Base-by-base conservation (phyloP, 2,797 vertebrate genomes). In the Somateria mollissima region DNA sequence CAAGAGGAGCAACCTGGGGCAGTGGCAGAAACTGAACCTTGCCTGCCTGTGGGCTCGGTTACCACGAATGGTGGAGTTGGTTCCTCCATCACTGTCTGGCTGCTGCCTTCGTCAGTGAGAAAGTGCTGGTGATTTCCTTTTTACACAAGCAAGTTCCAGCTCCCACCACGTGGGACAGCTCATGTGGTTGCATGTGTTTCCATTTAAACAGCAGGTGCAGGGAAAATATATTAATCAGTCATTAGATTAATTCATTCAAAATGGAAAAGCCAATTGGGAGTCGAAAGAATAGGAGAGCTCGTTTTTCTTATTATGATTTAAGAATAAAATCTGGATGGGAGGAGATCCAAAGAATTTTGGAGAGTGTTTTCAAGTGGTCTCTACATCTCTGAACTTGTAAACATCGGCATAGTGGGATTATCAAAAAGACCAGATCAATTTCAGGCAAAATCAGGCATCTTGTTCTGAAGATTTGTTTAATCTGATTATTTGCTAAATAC, bases 11-110 rank as follows among this genome's bases (percentile, higher is more conserved):
- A 53, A 58, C 39, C 51, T 13, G 27, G 65, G 51, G 74, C 19
- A 70, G 62, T 10, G 27, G 27, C 43, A 78, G 27, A 62, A 77
- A 34, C 71, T 62, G 47, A 79, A 64, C 78, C 57, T 65, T 1
- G 0, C 20, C 49, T 1, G 1, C 43, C 60, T 43, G 10, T 3
- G 13, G 49, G 30, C n/a, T 27, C 4, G 0, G 53, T 10, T 30
- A 67, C 36, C 11, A 18, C 22, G 45, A 84, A 37, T 24, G 37
- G 45, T 53, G 58, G 69, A 60, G 54, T 27, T 10, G 1, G 25
- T n/a, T 71, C 47, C 37, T 62, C 58, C 30, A 47, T 34, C 16
- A 16, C 27, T n/a, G 58, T 36, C 54, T 2, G 3, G 51, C 62
- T 84, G 30, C 30, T 72, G 78, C 4, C 43, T 80, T 80, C 67